phyloP scores from a whole-genome alignment of 2,113 vertebrate species.

The Hemiprocne comata region DNA sequence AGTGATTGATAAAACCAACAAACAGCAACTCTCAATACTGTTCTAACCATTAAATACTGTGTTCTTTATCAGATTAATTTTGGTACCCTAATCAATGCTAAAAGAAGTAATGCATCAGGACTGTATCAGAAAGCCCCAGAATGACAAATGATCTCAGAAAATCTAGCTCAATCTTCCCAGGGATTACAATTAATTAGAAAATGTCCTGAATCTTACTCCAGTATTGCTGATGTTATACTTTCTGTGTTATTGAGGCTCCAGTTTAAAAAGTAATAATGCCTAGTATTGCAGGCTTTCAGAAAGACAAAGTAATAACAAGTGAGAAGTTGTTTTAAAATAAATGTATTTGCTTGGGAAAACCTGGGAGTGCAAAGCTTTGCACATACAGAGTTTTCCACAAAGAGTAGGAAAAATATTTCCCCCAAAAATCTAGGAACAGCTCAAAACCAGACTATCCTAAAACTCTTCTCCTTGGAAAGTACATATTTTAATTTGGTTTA shows the following conservation, averaged over 20 bases:
- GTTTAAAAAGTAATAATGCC: neutral
- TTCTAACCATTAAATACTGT: neutral
- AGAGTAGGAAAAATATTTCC: neutral
- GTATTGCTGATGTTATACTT: neutral
- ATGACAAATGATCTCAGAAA: neutral
- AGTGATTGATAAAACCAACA: neutral
- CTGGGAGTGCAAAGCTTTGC: neutral
- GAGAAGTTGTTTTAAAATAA: neutral
- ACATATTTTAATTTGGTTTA: neutral
- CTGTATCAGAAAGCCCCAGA: neutral
- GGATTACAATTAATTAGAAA: neutral
- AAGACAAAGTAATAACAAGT: neutral
- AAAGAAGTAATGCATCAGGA: neutral
- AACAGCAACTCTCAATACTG: neutral
- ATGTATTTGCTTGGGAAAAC: neutral
- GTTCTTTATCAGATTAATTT: neutral
- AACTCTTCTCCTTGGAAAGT: neutral
- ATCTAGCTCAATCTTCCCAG: neutral
- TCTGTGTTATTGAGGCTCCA: neutral
- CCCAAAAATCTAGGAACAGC: neutral
- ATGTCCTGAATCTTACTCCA: neutral
- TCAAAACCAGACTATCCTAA: accelerated
- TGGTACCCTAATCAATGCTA: neutral
- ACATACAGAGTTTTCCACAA: neutral
- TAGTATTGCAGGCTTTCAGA: neutral